Percentiles rank a stretch among this genome's conserved stretches.
Evolutionary conservation across 2,113 vertebrate species (phyloP).

Genomic region (Eulemur macaco): DNA sequence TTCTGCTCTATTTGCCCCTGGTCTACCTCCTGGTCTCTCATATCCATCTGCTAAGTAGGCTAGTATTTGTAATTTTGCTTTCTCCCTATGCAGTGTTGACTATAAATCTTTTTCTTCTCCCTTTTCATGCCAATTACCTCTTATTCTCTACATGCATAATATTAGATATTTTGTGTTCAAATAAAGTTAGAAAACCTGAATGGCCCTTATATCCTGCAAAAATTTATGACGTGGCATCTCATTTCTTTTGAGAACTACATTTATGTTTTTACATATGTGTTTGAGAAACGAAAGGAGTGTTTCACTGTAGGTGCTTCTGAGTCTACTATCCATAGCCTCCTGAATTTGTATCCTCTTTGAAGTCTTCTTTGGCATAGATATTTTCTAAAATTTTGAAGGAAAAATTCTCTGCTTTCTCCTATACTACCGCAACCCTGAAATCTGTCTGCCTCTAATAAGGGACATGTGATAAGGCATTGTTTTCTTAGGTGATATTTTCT

Average conservation of each 20-base stretch:
- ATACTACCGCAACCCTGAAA: background rate
- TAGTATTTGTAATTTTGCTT: conserved; percentile 80
- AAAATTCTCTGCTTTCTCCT: background rate
- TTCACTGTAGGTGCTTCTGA: background rate
- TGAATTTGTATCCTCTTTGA: conserved; percentile 5
- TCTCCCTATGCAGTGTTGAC: conserved; percentile 67
- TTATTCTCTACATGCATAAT: conserved; percentile 21
- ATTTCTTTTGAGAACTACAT: background rate
- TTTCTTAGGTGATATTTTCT: conserved; percentile 41
- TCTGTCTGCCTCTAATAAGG: background rate
- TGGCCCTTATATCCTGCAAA: background rate
- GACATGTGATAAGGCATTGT: background rate
- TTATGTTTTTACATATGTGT: background rate
- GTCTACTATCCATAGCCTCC: background rate
- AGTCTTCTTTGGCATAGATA: background rate
- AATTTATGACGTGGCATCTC: background rate
- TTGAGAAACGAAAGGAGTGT: background rate
- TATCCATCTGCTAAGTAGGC: conserved; percentile 57
- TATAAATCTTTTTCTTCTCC: conserved; percentile 67
- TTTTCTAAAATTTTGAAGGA: background rate
- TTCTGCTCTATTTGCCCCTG: background rate
- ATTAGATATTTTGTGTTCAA: background rate
- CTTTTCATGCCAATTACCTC: conserved; percentile 69
- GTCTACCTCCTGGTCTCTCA: background rate
- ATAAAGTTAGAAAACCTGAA: background rate